phyloP scores from a whole-genome alignment of 2,888 invertebrate genomes.

The Psylliodes chrysocephalus region DNA sequence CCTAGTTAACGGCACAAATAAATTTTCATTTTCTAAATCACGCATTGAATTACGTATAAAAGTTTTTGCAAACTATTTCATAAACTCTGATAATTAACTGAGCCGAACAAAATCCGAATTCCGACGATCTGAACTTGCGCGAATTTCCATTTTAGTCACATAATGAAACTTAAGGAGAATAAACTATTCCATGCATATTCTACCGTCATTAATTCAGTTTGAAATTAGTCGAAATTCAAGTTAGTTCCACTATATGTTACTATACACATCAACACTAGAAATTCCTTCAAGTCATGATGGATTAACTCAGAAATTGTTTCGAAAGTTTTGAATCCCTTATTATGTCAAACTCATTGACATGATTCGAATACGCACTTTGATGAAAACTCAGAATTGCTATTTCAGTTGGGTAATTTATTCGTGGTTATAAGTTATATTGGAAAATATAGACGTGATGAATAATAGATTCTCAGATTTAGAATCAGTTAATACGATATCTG shows the following conservation, averaged over 20 bases:
- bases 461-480: too few relatives aligned
- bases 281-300: constrained; percentile 27
- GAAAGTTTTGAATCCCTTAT: constrained; percentile 27
- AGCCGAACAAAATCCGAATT: constrained; percentile 4
- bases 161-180: constrained; percentile 18
- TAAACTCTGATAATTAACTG: not conserved
- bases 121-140: constrained; percentile 11
- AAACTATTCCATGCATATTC: constrained; percentile 34
- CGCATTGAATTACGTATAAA: too few relatives aligned
- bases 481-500: too few relatives aligned
- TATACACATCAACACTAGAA: constrained; percentile 27
- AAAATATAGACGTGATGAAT: too few relatives aligned
- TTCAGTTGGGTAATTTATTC: too few relatives aligned
- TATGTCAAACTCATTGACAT: constrained; percentile 29
- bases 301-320: constrained; percentile 31
- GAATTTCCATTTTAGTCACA: constrained; percentile 21
- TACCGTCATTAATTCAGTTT: constrained; percentile 31
- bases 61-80: not conserved
- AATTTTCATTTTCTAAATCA: too few relatives aligned
- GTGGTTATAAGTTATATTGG: too few relatives aligned
- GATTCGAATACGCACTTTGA: constrained; percentile 10
- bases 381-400: not conserved
- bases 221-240: constrained; percentile 24
- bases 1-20: too few relatives aligned
- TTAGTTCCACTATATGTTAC: constrained; percentile 24